phyloP scores from a whole-genome alignment of 2,113 vertebrate genomes.

The Rhipidura dahli region DNA sequence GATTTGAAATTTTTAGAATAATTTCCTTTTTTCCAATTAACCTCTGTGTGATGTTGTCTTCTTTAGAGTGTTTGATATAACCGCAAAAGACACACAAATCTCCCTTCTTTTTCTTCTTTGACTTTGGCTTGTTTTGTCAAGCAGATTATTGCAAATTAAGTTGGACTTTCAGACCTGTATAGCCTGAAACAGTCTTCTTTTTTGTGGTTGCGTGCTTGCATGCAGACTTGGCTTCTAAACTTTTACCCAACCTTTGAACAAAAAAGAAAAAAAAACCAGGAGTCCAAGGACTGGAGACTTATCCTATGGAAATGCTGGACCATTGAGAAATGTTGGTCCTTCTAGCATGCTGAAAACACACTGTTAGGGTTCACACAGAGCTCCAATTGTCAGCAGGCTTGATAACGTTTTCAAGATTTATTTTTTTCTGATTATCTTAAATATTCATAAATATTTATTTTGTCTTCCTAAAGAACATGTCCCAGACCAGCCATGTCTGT shows the following conservation, averaged over 20 bases:
- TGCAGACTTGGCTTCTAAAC: background rate
- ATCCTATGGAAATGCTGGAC: background rate
- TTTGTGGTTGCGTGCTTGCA: background rate
- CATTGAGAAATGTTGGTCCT: background rate
- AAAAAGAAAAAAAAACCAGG: no score
- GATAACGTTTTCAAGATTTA: background rate
- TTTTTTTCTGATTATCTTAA: background rate
- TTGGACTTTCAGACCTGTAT: background rate
- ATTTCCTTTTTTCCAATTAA: slow-evolving; percentile 2
- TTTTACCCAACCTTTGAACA: background rate
- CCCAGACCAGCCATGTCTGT: background rate
- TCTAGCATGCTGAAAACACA: background rate
- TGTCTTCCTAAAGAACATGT: accelerated
- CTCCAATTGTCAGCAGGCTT: background rate
- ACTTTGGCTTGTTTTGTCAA: background rate
- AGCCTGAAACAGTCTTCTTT: background rate
- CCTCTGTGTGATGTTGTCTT: background rate
- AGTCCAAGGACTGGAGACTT: background rate
- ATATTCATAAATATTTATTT: background rate
- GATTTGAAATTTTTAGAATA: background rate
- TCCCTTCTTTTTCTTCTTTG: background rate
- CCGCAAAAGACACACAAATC: background rate
- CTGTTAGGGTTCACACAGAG: background rate
- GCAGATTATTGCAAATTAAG: background rate
- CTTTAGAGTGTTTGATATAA: background rate